A percentile compares a stretch with the other conserved stretches of the same genome.
These are phyloP conservation scores for Fregata magnificens DNA, from an alignment of 2,113 vertebrate species.

Conservation along the genomic window DNA sequence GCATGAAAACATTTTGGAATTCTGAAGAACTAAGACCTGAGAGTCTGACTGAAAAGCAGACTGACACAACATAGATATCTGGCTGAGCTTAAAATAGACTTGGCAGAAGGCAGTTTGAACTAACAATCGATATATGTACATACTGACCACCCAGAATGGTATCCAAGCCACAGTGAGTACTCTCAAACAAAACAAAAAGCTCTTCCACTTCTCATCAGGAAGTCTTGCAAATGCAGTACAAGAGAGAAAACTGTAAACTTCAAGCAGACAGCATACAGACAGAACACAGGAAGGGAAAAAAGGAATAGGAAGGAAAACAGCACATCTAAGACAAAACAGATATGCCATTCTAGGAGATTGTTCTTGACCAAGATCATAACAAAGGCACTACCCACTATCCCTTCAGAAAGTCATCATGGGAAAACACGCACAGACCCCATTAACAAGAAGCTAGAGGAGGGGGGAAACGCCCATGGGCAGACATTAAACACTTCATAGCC, in stretches of 20 bases:
- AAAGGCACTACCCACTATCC: background rate
- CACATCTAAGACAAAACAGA: background rate
- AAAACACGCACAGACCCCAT: background rate
- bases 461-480: background rate
- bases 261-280: background rate
- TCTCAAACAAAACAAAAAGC: background rate
- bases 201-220: background rate
- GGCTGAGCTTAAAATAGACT: slow-evolving; percentile 25
- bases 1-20: background rate
- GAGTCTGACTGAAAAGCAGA: background rate
- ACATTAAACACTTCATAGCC: background rate
- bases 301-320: background rate
- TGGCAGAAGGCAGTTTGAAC: background rate
- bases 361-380: background rate
- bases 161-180: background rate
- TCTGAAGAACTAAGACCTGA: background rate
- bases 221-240: background rate
- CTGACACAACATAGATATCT: background rate
- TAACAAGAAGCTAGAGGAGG: background rate
- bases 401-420: background rate
- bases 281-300: background rate
- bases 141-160: background rate
- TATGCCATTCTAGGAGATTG: background rate
- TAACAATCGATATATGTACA: background rate
- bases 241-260: background rate